Evolutionary conservation across 30 jellyfish, hydroid and myxozoan species (phyloP).

Genomic region (Phacellophora camtschatica): DNA sequence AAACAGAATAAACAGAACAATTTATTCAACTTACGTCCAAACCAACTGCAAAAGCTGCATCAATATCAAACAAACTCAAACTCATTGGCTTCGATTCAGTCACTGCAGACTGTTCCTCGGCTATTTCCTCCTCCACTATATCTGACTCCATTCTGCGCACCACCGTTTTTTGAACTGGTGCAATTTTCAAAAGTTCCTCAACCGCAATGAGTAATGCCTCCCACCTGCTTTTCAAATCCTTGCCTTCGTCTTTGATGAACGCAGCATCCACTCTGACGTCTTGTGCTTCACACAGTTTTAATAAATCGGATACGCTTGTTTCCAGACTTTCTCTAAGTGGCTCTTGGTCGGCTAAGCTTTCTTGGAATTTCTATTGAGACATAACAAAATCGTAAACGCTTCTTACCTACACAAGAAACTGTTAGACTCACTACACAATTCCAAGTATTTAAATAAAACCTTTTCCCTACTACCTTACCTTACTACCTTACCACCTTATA

Average conservation of each 20-base stretch:
- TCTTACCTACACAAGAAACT: too few relatives aligned
- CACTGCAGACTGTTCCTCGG: constrained; percentile 34
- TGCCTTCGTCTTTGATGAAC: constrained; percentile 69
- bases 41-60: constrained; percentile 31
- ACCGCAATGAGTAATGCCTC: constrained; percentile 42
- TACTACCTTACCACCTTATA: too few relatives aligned
- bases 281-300: constrained; percentile 40
- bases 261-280: constrained; percentile 73
- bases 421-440: too few relatives aligned
- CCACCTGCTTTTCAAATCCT: constrained; percentile 73
- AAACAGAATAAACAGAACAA: too few relatives aligned
- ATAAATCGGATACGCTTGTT: constrained; percentile 37
- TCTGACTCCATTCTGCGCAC: constrained; percentile 32
- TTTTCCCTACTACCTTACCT: too few relatives aligned
- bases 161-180: constrained; percentile 5
- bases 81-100: constrained; percentile 64
- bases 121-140: constrained; percentile 82
- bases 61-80: constrained; percentile 60
- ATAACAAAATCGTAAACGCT: background rate
- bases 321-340: constrained; percentile 47
- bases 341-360: constrained; percentile 54
- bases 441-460: too few relatives aligned
- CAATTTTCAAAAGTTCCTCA: constrained; percentile 57
- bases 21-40: constrained; percentile 49
- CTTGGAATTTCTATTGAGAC: constrained; percentile 20